These are phyloP conservation scores for Trichoplusia ni DNA, from an alignment of 1,140 invertebrate genomes.

Conservation along the genomic window DNA sequence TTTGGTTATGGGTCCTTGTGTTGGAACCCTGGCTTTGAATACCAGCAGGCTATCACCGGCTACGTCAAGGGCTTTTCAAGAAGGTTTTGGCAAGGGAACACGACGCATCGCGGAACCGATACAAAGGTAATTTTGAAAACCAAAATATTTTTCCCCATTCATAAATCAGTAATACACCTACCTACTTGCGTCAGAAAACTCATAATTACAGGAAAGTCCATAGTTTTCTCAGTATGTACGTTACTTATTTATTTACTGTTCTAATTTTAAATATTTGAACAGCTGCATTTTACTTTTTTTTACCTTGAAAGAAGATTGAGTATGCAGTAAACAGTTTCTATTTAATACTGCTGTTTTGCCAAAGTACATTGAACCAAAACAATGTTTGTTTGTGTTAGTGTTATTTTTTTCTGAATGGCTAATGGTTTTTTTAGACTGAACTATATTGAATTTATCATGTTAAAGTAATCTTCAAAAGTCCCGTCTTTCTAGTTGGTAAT, in stretches of 20 bases:
- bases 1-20: conserved; percentile 94
- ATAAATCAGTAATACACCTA: conserved; percentile 11
- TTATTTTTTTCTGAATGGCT: not conserved
- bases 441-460: too few species aligned
- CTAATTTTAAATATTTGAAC: not conserved
- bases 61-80: conserved; percentile 88
- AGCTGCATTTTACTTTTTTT: not conserved
- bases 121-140: conserved; percentile 84
- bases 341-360: not conserved
- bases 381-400: not conserved
- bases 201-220: too few species aligned
- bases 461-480: too few species aligned
- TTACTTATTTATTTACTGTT: not conserved
- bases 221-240: too few species aligned
- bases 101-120: conserved; percentile 88
- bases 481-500: too few species aligned
- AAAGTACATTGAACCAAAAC: not conserved
- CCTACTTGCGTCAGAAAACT: conserved; percentile 22
- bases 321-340: too few species aligned
- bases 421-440: not conserved
- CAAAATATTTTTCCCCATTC: not conserved
- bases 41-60: conserved; percentile 86
- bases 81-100: conserved; percentile 94
- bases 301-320: too few species aligned
- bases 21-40: conserved; percentile 93